Evolutionary conservation across 2,113 vertebrate genomes (phyloP).

Genomic region (Sinosuthora webbiana): DNA sequence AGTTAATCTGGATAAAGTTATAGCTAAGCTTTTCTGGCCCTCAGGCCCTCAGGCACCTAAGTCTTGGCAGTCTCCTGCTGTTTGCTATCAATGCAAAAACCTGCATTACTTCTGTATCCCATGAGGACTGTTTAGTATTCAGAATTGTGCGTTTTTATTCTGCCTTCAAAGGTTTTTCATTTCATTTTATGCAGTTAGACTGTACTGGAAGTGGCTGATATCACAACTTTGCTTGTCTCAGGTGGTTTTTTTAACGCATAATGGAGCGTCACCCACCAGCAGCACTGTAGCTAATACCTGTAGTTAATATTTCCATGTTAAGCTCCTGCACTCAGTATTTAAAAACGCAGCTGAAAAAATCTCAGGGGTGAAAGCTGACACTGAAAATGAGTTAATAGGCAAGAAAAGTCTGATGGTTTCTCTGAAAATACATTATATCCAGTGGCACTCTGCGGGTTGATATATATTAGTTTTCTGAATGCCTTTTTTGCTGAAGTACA

Average conservation of each 20-base stretch:
- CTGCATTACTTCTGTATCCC: not conserved
- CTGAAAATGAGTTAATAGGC: not conserved
- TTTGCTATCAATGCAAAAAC: constrained; percentile 2
- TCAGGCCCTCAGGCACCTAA: not conserved
- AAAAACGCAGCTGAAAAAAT: not conserved
- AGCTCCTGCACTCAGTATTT: not conserved
- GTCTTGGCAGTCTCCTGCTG: not conserved
- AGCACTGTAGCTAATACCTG: not conserved
- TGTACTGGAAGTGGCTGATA: not conserved
- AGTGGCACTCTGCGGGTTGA: not conserved
- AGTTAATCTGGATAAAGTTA: not conserved
- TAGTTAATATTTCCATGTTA: not conserved
- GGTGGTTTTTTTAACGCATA: not conserved
- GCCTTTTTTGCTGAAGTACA: not conserved
- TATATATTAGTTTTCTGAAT: not conserved
- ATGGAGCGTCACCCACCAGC: not conserved
- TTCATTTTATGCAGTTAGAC: not conserved
- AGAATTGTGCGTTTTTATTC: not conserved
- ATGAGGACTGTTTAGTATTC: not conserved
- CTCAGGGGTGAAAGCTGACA: not conserved
- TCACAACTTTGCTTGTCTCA: not conserved
- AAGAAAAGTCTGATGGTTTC: not conserved
- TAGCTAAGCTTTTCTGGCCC: constrained; percentile 21
- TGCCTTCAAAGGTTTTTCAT: not conserved
- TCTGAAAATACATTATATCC: not conserved